phyloP scores from a whole-genome alignment of 2,797 vertebrate species.

The Pipistrellus pygmaeus region DNA sequence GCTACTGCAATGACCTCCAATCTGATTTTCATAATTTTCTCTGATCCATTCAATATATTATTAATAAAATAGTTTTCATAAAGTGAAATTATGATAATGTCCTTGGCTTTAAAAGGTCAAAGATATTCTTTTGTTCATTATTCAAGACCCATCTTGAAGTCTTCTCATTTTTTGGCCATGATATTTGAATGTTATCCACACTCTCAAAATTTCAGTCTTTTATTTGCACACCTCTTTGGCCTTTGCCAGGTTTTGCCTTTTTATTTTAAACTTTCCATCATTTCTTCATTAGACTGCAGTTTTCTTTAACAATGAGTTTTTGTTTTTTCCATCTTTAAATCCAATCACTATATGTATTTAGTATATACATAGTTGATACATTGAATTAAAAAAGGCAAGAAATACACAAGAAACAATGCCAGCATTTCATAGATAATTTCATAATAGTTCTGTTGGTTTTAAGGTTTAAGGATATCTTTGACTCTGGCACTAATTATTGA shows the following conservation, averaged over 20 bases:
- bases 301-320: conserved; percentile 11
- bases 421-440: background rate
- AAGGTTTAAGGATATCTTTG: background rate
- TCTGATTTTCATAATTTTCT: background rate
- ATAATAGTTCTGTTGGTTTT: background rate
- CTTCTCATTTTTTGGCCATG: background rate
- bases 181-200: background rate
- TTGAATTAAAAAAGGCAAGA: conserved; percentile 11
- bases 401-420: background rate
- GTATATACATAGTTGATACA: background rate
- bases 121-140: background rate
- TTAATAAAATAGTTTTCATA: background rate
- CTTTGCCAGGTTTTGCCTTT: background rate
- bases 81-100: background rate
- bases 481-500: background rate
- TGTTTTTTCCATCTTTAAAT: background rate
- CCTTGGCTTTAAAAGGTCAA: background rate
- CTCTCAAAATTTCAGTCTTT: background rate
- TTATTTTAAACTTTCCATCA: background rate
- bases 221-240: background rate
- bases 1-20: background rate
- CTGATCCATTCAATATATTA: background rate
- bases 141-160: background rate
- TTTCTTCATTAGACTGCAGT: background rate
- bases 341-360: background rate